These are phyloP conservation scores for Tetragonisca angustula DNA, from an alignment of 2,888 invertebrate genomes.

Conservation along the genomic window DNA sequence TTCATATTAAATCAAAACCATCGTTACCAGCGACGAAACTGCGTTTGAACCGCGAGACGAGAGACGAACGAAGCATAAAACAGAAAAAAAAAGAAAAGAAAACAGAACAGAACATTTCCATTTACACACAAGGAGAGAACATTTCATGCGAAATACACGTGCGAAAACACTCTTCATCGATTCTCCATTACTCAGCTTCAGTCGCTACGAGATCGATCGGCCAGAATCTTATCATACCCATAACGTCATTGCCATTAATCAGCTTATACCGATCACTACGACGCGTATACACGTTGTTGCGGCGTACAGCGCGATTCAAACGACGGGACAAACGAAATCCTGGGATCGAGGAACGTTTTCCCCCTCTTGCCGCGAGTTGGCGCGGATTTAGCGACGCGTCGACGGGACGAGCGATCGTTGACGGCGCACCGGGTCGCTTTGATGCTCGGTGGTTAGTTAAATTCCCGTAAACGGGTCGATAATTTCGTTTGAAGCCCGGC, in stretches of 20 bases:
- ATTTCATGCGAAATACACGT: too few species aligned
- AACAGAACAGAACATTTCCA: too few species aligned
- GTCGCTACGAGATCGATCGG: background rate
- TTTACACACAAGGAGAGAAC: too few species aligned
- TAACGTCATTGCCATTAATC: slow-evolving; percentile 29
- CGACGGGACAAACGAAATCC: background rate
- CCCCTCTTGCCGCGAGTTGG: background rate
- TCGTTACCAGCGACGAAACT: background rate
- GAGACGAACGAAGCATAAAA: too few species aligned
- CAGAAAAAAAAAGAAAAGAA: too few species aligned
- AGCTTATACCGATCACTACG: background rate
- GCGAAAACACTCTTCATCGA: background rate
- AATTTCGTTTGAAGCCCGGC: slow-evolving; percentile 33
- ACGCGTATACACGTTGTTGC: background rate
- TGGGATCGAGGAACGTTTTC: background rate
- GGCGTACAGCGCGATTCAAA: background rate
- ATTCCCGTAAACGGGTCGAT: slow-evolving; percentile 58
- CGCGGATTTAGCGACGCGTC: background rate
- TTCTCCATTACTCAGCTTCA: background rate
- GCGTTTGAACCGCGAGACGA: background rate
- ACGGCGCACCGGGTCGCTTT: slow-evolving; percentile 2
- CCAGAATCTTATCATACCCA: slow-evolving; percentile 22
- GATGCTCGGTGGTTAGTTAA: slow-evolving; percentile 31
- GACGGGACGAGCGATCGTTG: background rate
- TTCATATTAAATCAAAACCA: background rate